Conservation (phyloP, 2,113 vertebrate species). For the Ceyx cyanopectus region DNA sequence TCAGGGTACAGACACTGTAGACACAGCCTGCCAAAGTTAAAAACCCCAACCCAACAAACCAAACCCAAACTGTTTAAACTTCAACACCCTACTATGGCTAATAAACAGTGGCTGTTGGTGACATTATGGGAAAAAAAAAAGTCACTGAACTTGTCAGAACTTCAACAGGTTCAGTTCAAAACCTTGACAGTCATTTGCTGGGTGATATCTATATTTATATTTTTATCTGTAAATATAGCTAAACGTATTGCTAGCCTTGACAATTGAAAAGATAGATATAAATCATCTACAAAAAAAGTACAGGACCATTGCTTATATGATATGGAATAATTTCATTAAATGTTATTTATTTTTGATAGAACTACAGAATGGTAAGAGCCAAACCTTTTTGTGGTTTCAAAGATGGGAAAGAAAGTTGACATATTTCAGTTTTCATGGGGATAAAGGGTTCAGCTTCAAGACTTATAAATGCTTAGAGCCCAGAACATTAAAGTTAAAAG, state of each 20-base stretch:
- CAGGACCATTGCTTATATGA: not conserved
- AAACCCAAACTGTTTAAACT: not conserved
- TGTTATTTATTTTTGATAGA: not conserved
- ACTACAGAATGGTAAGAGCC: not conserved
- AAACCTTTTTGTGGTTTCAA: not conserved
- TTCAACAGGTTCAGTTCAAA: not conserved
- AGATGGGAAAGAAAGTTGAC: not conserved
- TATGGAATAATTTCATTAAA: not conserved
- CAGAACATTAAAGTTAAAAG: not conserved
- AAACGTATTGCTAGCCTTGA: not conserved
- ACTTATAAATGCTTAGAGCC: not conserved
- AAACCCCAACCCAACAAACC: no score
- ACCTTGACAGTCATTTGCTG: not conserved
- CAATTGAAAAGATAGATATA: conserved; percentile 5
- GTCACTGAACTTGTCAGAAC: not conserved
- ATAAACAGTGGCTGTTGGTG: not conserved
- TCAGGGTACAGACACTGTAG: not conserved
- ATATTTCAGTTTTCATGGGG: not conserved
- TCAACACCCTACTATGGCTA: not conserved
- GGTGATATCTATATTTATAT: not conserved
- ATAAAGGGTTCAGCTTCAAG: not conserved
- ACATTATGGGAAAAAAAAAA: not conserved
- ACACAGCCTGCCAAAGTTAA: not conserved
- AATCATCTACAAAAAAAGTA: not conserved
- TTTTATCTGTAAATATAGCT: not conserved